Percentiles rank a stretch among this genome's conserved stretches.
Evolutionary conservation across 2,113 vertebrate species (phyloP).

Genomic region (Anolis carolinensis): DNA sequence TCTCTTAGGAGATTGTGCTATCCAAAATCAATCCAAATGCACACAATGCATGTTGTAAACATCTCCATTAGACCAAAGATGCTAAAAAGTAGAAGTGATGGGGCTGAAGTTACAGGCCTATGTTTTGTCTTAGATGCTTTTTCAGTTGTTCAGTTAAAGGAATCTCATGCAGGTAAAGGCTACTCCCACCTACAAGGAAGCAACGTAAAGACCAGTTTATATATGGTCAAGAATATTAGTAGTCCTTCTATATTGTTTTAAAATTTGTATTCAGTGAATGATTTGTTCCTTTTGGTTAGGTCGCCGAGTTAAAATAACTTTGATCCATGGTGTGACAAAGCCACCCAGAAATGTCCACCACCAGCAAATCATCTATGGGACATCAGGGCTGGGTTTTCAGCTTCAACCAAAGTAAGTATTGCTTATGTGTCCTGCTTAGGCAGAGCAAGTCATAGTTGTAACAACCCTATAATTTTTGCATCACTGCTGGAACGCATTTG

Average conservation of each 20-base stretch:
- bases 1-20: background rate
- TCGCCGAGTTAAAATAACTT: slow-evolving; percentile 87
- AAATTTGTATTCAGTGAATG: background rate
- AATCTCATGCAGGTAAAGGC: no score
- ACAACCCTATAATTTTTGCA: background rate
- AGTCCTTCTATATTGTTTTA: no score
- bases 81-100: no score
- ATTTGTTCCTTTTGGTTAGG: slow-evolving; percentile 67
- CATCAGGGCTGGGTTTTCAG: slow-evolving; percentile 65
- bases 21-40: background rate
- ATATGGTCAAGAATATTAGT: background rate
- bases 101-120: no score
- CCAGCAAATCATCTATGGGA: slow-evolving; percentile 77
- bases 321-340: slow-evolving; percentile 80
- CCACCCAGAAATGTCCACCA: slow-evolving; percentile 78
- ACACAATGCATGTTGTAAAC: no score
- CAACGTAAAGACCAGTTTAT: no score
- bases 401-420: slow-evolving; percentile 32
- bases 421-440: background rate
- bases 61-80: no score
- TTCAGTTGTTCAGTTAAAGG: no score
- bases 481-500: background rate
- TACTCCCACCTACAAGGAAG: no score
- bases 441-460: background rate
- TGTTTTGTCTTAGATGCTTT: no score